Conservation (phyloP, 2,113 vertebrate genomes). For the Hydrolagus affinis region DNA sequence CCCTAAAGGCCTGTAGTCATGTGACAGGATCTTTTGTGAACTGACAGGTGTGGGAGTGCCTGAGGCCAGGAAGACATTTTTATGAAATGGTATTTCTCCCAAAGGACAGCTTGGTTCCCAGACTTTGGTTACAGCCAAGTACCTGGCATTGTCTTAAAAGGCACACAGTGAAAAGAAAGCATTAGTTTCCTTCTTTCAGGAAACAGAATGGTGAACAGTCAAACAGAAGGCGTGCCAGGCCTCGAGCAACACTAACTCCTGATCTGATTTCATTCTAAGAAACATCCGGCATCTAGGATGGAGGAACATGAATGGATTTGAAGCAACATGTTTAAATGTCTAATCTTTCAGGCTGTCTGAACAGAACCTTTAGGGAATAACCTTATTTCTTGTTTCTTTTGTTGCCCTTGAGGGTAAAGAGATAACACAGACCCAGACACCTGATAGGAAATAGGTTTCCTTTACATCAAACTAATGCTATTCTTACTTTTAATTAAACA, state of each 20-base stretch:
- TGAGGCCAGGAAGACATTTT: constrained; percentile 35
- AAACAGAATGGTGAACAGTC: constrained; percentile 39
- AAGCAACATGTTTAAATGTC: constrained; percentile 39
- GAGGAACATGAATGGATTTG: constrained; percentile 37
- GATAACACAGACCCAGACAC: constrained; percentile 35
- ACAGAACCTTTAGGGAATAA: constrained; percentile 34
- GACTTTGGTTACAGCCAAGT: constrained; percentile 40
- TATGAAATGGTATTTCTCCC: constrained; percentile 33
- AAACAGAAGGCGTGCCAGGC: constrained; percentile 38
- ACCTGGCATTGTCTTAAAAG: constrained; percentile 38
- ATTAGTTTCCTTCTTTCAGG: constrained; percentile 41
- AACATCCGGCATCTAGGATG: constrained; percentile 37
- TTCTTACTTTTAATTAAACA: constrained; percentile 33
- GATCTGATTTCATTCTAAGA: constrained; percentile 42
- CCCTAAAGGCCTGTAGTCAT: constrained; percentile 31
- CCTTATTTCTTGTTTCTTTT: constrained; percentile 31
- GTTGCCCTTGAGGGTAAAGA: constrained; percentile 22
- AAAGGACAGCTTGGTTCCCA: constrained; percentile 36
- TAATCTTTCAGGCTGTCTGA: constrained; percentile 36
- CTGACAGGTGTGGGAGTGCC: constrained; percentile 32
- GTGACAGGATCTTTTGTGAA: constrained; percentile 22
- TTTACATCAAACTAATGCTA: constrained; percentile 32
- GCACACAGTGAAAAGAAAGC: constrained; percentile 38
- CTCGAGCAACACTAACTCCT: constrained; percentile 38
- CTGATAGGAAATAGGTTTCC: constrained; percentile 40